Base-by-base conservation (phyloP, 2,113 vertebrate genomes). In the Dicaeum eximium region DNA sequence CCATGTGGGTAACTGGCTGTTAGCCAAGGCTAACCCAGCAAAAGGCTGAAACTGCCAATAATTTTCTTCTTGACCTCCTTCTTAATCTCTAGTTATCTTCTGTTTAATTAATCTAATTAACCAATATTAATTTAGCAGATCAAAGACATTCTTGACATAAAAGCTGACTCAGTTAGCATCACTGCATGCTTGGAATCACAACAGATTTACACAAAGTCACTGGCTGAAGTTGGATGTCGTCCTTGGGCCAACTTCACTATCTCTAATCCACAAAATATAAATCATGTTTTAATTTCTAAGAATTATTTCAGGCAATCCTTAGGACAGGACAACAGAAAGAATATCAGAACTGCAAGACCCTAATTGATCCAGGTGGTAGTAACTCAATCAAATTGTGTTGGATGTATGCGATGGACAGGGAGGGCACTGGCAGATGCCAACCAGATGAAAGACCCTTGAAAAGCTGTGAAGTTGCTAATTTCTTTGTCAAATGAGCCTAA, bases 81-180 rank as follows among this genome's bases (percentile, higher is more conserved):
- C 74, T 92, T 85, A 35, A 80, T 62, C 42, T 80, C 48, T 38
- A 74, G 82, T 50, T 92, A 82, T 82, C 47, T 91, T 86, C 72
- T 64, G 7, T 83, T 88, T 82, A 92, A 94, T 89, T 91, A 77
- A 75, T 65, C 48, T 80, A 90, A 92, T 84, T 74, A 94, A 89
- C 44, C 38, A 53, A 31, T 56, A 94, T 71, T 81, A 74, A 89
- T 84, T 89, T 81, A 91, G 57, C 28, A 91, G 57, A 81, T 82
- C 40, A 82, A 80, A 92, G 38, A 87, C 67, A 80, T 80, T 69
- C 62, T 40, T 81, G 57, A 78, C 20, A 38, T 66, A 78, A 75
- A 58, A 91, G 60, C 50, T 57, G 80, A 86, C 30, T 88, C 33
- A 3, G 30, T 73, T 42, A 88, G 31, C 57, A 79, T 66, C 74